Base-by-base conservation (phyloP, 2,888 invertebrate genomes). In the Disparrhopalites patrizii region DNA sequence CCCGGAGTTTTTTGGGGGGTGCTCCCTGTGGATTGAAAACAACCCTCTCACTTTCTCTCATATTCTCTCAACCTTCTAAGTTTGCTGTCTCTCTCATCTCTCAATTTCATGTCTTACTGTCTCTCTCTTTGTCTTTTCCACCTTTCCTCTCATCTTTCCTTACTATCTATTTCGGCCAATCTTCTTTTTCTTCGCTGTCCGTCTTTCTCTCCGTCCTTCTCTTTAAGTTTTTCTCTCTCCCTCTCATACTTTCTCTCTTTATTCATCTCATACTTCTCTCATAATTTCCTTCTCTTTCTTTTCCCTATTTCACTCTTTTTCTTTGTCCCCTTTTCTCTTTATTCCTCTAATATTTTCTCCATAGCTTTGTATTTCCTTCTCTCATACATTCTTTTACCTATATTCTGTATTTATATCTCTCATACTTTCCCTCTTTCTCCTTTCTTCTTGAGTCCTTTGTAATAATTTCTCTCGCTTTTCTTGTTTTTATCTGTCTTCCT, bases 21-120 rank as follows among this genome's bases (percentile, higher is more conserved):
- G 20, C 43, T 43, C 43, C 43, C 43, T 43, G 43, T 43, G 43
- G 43, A 43, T n/a, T n/a, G 8, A 36, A 15, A 43, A 43, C 43
- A 43, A 43, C 43, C 43, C 43, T 43, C 20, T 20, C 43, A 43
- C 43, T 43, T 43, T 43, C 7, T 43, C 43, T 43, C 43, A 43
- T 43, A 43, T 43, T 43, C 43, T n/a, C n/a, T n/a, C 43, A 20
- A 43, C 43, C 43, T 43, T 43, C 43, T 20, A 43, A 15, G 43
- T 18, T 43, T 43, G 7, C 36, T 36, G 8, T 36, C 15, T 15
- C 15, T 36, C 36, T 10, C 36, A 7, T 36, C 15, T 15, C 36
- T 36, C 36, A 10, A 10, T 15, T 15, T 36, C 36, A 7, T 36
- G 8, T 36, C 8, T 36, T 15, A 10, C 15, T 36, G 8, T 15